These are phyloP conservation scores for Sicus ferrugineus DNA, from an alignment of 2,888 invertebrate species.

Conservation along the genomic window DNA sequence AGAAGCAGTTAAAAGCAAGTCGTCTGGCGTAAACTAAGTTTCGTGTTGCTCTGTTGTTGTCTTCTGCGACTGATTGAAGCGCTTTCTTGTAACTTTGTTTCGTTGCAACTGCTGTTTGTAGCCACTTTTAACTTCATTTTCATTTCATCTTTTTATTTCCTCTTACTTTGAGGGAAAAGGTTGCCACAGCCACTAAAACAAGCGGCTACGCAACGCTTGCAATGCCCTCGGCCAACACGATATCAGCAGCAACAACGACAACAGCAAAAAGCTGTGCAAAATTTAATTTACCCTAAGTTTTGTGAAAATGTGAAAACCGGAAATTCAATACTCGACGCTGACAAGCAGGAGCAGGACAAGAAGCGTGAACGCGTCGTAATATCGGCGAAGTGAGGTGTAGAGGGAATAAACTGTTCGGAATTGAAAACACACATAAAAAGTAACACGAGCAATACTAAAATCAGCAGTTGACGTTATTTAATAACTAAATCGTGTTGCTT, in stretches of 20 bases:
- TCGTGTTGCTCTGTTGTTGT: neutral
- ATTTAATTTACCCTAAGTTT: conserved; percentile 52
- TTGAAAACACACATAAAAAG: neutral
- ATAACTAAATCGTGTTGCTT: too few species aligned
- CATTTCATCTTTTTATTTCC: neutral
- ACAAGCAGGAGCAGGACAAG: conserved; percentile 3
- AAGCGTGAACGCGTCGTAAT: neutral
- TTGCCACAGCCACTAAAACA: conserved; percentile 7
- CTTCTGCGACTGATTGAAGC: neutral
- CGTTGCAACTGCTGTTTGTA: neutral
- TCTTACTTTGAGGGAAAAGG: neutral
- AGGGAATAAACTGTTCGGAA: neutral
- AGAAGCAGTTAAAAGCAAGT: neutral
- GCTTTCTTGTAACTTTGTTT: neutral
- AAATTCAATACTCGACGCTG: conserved; percentile 38
- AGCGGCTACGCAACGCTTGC: conserved; percentile 12
- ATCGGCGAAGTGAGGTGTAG: neutral
- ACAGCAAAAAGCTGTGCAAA: conserved; percentile 44
- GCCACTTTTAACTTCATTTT: neutral
- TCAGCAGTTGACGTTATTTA: neutral
- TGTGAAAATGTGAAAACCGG: conserved; percentile 30
- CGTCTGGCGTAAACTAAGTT: too few species aligned
- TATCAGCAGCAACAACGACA: conserved; percentile 2
- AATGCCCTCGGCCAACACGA: neutral
- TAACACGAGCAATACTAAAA: too few species aligned